A percentile compares a stretch with the other conserved stretches of the same genome.
phyloP scores from a whole-genome alignment of 2,797 vertebrate species.

The Sparus aurata region DNA sequence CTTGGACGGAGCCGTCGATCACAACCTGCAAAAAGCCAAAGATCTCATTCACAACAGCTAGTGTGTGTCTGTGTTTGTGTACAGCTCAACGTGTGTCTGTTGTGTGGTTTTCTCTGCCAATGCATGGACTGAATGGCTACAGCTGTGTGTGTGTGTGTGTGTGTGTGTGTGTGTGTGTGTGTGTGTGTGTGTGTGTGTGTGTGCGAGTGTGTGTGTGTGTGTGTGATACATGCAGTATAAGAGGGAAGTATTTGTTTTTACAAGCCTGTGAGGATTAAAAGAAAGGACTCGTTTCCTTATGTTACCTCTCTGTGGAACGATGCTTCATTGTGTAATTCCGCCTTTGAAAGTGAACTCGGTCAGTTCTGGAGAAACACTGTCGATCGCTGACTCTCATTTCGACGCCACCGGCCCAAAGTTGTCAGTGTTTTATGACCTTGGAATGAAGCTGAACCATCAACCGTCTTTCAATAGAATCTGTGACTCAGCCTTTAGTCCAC shows the following conservation, averaged over 20 bases:
- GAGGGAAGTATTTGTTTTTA: no score
- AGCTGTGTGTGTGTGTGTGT: neutral
- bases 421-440: no score
- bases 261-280: neutral
- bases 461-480: no score
- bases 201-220: neutral
- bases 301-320: neutral
- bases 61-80: constrained; percentile 17
- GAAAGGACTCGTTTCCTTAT: neutral
- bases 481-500: no score
- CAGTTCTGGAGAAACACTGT: no score
- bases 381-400: no score
- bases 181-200: neutral
- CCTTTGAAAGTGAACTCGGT: neutral
- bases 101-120: neutral
- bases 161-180: neutral
- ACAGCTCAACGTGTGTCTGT: neutral
- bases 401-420: no score
- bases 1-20: constrained; percentile 87
- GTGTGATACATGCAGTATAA: no score
- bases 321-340: neutral
- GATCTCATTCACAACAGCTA: constrained; percentile 83
- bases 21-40: constrained; percentile 92
- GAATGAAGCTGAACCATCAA: no score
- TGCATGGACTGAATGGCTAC: neutral